phyloP scores from a whole-genome alignment of 2,888 invertebrate species.

The Andrena praecox region DNA sequence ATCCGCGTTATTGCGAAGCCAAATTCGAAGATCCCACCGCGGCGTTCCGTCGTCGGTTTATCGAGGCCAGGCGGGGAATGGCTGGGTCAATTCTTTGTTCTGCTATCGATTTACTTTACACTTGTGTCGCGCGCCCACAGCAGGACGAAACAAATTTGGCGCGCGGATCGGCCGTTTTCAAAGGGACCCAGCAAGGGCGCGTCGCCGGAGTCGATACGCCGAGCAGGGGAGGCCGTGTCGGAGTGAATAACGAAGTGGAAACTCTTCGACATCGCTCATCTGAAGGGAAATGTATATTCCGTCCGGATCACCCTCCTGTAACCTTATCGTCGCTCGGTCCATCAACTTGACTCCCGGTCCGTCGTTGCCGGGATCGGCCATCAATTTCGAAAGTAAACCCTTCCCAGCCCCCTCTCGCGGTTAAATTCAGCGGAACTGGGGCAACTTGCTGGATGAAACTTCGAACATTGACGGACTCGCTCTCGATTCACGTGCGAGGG shows the following conservation, averaged over 20 bases:
- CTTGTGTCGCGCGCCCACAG: not conserved
- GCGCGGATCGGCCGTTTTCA: constrained; percentile 51
- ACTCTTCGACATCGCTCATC: constrained; percentile 78
- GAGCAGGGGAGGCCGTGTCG: constrained; percentile 28
- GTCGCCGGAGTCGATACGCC: constrained; percentile 46
- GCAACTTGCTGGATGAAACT: constrained; percentile 38
- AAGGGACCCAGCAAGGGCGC: constrained; percentile 38
- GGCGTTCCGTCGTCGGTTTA: constrained; percentile 16
- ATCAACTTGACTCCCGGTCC: constrained; percentile 79
- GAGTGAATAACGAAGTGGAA: constrained; percentile 79
- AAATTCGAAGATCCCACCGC: constrained; percentile 9
- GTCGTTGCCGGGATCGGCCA: constrained; percentile 74
- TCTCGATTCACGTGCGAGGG: constrained; percentile 15
- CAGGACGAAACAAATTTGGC: constrained; percentile 58
- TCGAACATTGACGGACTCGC: constrained; percentile 31
- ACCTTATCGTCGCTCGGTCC: constrained; percentile 80
- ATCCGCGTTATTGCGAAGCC: constrained; percentile 22
- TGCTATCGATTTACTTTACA: constrained; percentile 30
- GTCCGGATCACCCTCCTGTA: constrained; percentile 75
- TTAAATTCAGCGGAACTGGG: constrained; percentile 45
- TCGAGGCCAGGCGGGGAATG: constrained; percentile 10
- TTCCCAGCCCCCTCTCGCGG: constrained; percentile 31
- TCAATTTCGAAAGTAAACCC: constrained; percentile 78
- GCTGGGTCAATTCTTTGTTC: constrained; percentile 4
- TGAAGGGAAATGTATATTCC: constrained; percentile 79